Percentiles rank a stretch among this genome's conserved stretches.
These are phyloP conservation scores for Nicator chloris DNA, from an alignment of 2,113 vertebrate species.

Conservation along the genomic window DNA sequence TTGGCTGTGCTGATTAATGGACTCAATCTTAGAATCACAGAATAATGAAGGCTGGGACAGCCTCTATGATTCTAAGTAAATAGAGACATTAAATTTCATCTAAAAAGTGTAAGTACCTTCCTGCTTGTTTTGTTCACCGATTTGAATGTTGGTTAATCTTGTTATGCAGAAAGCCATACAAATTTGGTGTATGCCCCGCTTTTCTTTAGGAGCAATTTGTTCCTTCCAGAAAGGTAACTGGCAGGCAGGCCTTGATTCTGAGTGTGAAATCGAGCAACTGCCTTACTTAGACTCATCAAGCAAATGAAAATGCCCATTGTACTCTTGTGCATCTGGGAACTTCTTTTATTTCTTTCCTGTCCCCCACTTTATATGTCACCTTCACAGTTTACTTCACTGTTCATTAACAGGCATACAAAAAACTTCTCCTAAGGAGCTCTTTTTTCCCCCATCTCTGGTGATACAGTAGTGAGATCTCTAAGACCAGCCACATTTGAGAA, in stretches of 20 bases:
- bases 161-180: neutral
- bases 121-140: neutral
- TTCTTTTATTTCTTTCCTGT: neutral
- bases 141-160: neutral
- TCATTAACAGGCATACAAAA: neutral
- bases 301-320: accelerated
- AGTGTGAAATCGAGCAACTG: neutral
- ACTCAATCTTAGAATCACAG: neutral
- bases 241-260: neutral
- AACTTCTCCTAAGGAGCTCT: neutral
- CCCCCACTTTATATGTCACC: neutral
- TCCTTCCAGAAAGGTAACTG: neutral
- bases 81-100: neutral
- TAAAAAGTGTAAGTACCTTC: neutral
- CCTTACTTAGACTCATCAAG: neutral
- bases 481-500: neutral
- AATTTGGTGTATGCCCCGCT: neutral
- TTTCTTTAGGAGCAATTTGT: neutral
- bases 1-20: neutral
- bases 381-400: neutral
- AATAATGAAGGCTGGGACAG: neutral
- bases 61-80: neutral
- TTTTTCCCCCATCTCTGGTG: neutral
- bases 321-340: neutral
- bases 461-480: neutral